Evolutionary conservation across 2,797 vertebrate species (phyloP).

Genomic region (Microchirus variegatus): DNA sequence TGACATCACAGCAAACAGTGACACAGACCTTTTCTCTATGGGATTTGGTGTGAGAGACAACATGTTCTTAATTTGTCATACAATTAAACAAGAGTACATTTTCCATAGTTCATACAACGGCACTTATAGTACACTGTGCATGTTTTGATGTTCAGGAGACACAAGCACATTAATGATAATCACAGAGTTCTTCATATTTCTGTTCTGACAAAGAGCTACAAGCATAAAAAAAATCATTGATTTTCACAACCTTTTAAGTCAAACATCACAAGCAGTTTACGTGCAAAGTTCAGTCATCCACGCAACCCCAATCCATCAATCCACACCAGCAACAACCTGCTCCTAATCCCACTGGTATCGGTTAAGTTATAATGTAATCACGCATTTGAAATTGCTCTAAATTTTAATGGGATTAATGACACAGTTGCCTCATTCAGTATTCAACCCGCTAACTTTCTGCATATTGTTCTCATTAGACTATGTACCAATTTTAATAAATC

Average conservation of each 20-base stretch:
- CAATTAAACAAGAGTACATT: no score
- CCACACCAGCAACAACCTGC: conserved; percentile 32
- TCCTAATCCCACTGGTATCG: conserved; percentile 39
- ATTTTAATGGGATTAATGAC: conserved; percentile 69
- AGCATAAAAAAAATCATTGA: neutral
- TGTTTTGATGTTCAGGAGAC: neutral
- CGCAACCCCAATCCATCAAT: conserved; percentile 33
- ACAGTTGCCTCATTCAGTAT: conserved; percentile 63
- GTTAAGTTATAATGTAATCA: conserved; percentile 51
- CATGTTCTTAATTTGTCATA: no score
- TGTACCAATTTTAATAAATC: conserved; percentile 67
- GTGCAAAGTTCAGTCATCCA: conserved; percentile 15
- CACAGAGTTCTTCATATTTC: neutral
- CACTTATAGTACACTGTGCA: neutral
- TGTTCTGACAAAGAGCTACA: neutral
- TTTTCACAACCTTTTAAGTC: conserved; percentile 16
- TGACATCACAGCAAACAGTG: no score
- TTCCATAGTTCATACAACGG: no score
- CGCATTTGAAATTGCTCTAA: conserved; percentile 51
- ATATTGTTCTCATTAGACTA: conserved; percentile 65
- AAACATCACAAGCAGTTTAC: conserved; percentile 5
- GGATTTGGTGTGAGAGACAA: no score
- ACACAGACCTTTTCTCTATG: no score
- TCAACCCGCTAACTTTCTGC: conserved; percentile 59
- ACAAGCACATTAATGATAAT: neutral